Evolutionary conservation across 2,113 vertebrate species (phyloP).

Genomic region (Candoia aspera): DNA sequence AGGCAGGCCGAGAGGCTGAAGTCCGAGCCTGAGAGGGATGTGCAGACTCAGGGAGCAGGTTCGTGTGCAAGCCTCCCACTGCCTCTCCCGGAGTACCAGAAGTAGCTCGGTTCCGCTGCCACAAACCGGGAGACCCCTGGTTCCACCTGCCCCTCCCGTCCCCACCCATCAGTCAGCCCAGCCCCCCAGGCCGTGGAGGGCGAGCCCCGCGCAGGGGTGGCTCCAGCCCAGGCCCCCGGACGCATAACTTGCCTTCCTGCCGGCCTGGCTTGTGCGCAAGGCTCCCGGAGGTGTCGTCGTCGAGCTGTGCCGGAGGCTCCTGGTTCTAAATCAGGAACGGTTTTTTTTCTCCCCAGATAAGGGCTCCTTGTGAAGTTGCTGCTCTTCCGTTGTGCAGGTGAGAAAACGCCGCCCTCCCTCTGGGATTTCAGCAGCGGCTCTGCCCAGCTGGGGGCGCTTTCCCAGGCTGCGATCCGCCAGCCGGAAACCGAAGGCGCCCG

Average conservation of each 20-base stretch:
- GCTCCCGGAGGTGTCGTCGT: background rate
- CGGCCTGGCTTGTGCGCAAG: no score
- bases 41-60: background rate
- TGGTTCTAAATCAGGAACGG: background rate
- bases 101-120: background rate
- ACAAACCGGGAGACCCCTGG: background rate
- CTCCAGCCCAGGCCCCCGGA: no score
- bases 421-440: background rate
- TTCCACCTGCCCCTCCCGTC: background rate
- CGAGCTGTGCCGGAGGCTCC: background rate
- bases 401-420: background rate
- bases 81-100: background rate
- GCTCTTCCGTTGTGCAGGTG: background rate
- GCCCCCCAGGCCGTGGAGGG: no score
- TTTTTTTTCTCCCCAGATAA: background rate
- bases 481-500: background rate
- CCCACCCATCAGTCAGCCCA: background rate
- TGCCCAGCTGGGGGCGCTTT: background rate
- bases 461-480: background rate
- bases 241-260: no score
- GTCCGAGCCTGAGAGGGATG: no score
- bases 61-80: background rate
- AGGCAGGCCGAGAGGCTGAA: no score
- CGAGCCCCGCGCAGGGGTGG: no score
- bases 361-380: background rate